Conservation (phyloP, 2,888 invertebrate genomes). For the Pristionchus mayeri region DNA sequence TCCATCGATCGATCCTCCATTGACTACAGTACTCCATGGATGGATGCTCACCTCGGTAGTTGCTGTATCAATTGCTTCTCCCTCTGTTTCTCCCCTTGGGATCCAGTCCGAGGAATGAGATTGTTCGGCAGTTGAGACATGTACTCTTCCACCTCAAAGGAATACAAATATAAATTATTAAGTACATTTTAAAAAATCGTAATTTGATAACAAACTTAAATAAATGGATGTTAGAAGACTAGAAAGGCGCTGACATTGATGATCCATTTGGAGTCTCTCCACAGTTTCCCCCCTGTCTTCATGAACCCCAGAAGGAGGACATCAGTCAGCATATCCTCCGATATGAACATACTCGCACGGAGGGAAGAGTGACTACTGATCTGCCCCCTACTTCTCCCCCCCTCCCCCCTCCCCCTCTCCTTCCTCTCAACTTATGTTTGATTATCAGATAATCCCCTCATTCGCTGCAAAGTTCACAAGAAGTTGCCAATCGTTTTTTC, state of each 20-base stretch:
- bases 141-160: slow-evolving; percentile 88
- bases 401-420: neutral
- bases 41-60: slow-evolving; percentile 82
- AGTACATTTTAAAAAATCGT: too few relatives aligned
- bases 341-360: slow-evolving; percentile 47
- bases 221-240: neutral
- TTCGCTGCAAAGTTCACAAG: slow-evolving; percentile 22
- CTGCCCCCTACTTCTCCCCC: neutral
- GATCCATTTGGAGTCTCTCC: slow-evolving; percentile 57
- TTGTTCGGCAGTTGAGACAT: slow-evolving; percentile 90
- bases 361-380: neutral
- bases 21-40: neutral
- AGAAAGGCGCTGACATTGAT: slow-evolving; percentile 55
- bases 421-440: neutral
- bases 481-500: slow-evolving; percentile 12
- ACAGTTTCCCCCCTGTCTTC: slow-evolving; percentile 58
- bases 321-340: slow-evolving; percentile 62
- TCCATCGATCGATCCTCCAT: neutral
- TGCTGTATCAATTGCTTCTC: slow-evolving; percentile 89
- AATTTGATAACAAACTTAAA: neutral
- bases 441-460: neutral
- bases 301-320: slow-evolving; percentile 60
- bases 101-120: slow-evolving; percentile 85
- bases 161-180: neutral
- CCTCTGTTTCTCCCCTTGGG: slow-evolving; percentile 84